A percentile compares a stretch with the other conserved stretches of the same genome.
These are phyloP conservation scores for Sylvia atricapilla DNA, from an alignment of 2,113 vertebrate species.

Conservation along the genomic window DNA sequence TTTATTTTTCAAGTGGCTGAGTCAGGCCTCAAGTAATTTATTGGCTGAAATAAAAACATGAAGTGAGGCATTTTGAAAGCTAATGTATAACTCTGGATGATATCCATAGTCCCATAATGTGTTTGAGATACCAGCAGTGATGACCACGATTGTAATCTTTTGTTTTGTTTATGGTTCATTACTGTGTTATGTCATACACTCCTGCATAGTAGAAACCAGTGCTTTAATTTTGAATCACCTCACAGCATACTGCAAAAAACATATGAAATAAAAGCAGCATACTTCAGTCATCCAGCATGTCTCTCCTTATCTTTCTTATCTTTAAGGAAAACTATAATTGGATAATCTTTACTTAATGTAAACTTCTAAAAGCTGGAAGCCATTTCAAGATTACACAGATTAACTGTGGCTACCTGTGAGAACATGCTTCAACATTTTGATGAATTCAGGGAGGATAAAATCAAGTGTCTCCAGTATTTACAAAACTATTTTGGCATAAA, in stretches of 20 bases:
- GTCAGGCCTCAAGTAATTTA: conserved; percentile 15
- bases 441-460: conserved; percentile 38
- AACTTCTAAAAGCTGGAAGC: conserved; percentile 64
- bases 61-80: conserved; percentile 11
- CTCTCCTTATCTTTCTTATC: conserved; percentile 57
- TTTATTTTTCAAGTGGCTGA: conserved; percentile 17
- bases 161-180: neutral
- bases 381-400: conserved; percentile 53
- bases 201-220: neutral
- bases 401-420: conserved; percentile 53
- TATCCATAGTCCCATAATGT: neutral
- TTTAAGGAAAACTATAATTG: conserved; percentile 64
- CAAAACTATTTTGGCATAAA: conserved; percentile 55
- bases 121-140: neutral
- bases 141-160: neutral
- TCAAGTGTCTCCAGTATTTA: conserved; percentile 35
- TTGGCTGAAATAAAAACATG: neutral
- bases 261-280: neutral
- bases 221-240: neutral
- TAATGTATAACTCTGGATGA: neutral
- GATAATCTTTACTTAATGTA: conserved; percentile 67
- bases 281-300: conserved; percentile 10
- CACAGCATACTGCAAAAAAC: neutral
- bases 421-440: conserved; percentile 38
- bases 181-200: neutral